These are phyloP conservation scores for Amblyopsis hoosieri DNA, from an alignment of 2,797 vertebrate species.

Conservation along the genomic window DNA sequence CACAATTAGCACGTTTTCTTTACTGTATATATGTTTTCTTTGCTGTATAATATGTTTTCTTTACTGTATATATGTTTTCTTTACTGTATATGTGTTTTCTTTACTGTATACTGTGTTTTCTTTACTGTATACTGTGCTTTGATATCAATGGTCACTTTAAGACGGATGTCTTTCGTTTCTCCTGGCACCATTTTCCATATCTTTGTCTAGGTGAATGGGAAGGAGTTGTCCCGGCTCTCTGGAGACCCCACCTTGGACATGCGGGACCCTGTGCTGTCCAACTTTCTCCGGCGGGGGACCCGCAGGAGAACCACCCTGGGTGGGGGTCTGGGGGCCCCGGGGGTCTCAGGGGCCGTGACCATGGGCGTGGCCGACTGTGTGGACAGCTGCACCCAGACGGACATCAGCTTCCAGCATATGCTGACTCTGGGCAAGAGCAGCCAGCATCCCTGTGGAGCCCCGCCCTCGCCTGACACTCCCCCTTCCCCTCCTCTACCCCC, in stretches of 20 bases:
- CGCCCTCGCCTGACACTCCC: constrained; percentile 65
- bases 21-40: too few relatives aligned
- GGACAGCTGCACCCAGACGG: constrained; percentile 89
- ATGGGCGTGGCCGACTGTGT: constrained; percentile 81
- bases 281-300: constrained; percentile 80
- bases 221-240: constrained; percentile 82
- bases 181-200: background rate
- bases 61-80: too few relatives aligned
- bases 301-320: constrained; percentile 72
- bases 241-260: constrained; percentile 81
- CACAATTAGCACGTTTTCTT: too few relatives aligned
- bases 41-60: background rate
- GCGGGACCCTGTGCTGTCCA: constrained; percentile 80
- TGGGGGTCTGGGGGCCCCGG: constrained; percentile 29
- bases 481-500: constrained; percentile 69
- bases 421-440: constrained; percentile 81
- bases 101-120: background rate
- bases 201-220: constrained; percentile 79
- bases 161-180: background rate
- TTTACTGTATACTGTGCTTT: background rate
- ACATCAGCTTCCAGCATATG: constrained; percentile 92
- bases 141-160: background rate
- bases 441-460: constrained; percentile 79
- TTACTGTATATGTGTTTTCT: too few relatives aligned
- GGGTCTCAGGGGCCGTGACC: constrained; percentile 51